Evolutionary conservation across 2,797 vertebrate genomes (phyloP).

Genomic region (Naso thynnoides): DNA sequence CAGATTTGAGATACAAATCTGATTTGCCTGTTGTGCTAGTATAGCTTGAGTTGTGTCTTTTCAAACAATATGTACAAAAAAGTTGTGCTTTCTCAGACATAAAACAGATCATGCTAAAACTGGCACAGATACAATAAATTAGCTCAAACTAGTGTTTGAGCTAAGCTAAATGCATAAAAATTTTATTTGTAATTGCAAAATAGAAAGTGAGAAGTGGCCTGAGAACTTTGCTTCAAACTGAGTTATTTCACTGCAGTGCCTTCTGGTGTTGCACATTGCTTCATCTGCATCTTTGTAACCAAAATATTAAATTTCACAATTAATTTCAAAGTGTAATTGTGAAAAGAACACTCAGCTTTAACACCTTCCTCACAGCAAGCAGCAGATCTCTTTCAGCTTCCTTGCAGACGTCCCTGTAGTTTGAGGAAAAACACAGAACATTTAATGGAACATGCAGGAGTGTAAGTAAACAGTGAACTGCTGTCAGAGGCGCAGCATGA

Average conservation of each 20-base stretch:
- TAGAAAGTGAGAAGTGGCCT: too few relatives aligned
- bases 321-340: not conserved
- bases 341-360: not conserved
- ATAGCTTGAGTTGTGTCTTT: too few relatives aligned
- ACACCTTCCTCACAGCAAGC: not conserved
- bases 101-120: too few relatives aligned
- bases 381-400: not conserved
- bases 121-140: too few relatives aligned
- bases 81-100: too few relatives aligned
- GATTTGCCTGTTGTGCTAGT: too few relatives aligned
- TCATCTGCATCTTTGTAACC: not conserved
- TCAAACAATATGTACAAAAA: too few relatives aligned
- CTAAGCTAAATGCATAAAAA: not conserved
- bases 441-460: conserved; percentile 12
- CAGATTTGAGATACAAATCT: too few relatives aligned
- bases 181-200: not conserved
- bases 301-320: not conserved
- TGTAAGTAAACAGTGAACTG: conserved; percentile 22
- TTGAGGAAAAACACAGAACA: not conserved
- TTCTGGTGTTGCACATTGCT: not conserved
- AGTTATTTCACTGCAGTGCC: not conserved
- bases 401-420: not conserved
- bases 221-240: not conserved
- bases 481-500: conserved; percentile 38
- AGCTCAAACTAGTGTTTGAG: too few relatives aligned